Evolutionary conservation across 1,140 invertebrate genomes (phyloP).

Genomic region (Parasteatoda tepidariorum): DNA sequence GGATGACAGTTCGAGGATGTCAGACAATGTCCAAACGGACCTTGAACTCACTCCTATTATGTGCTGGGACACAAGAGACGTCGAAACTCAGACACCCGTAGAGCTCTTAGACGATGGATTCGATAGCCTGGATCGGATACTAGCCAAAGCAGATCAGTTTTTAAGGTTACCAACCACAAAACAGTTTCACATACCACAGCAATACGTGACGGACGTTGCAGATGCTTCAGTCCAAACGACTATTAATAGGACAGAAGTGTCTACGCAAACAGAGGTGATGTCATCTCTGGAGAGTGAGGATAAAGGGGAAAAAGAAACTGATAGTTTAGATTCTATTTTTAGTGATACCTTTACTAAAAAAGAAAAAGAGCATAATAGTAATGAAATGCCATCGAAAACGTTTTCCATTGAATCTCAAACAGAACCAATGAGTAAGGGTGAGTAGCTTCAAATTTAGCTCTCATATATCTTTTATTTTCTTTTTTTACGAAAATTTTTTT

Average conservation of each 20-base stretch:
- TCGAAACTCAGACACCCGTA: conserved; percentile 42
- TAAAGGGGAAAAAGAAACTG: not conserved
- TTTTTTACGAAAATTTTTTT: too few relatives aligned
- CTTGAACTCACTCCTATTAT: conserved; percentile 24
- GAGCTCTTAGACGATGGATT: conserved; percentile 34
- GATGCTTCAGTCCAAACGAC: conserved; percentile 39
- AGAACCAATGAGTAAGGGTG: conserved; percentile 41
- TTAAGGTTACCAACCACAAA: conserved; percentile 12
- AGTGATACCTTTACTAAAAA: not conserved
- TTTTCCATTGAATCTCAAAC: conserved; percentile 47
- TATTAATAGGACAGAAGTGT: conserved; percentile 10
- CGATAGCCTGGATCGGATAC: conserved; percentile 39
- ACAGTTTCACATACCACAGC: not conserved
- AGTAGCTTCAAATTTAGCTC: not conserved
- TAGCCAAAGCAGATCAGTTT: conserved; percentile 39
- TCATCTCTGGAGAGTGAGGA: not conserved
- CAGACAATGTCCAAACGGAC: conserved; percentile 31
- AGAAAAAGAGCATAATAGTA: not conserved
- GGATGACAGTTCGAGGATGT: not conserved
- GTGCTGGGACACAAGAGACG: conserved; percentile 22
- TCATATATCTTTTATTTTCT: too few relatives aligned
- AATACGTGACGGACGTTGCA: not conserved
- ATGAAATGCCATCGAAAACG: not conserved
- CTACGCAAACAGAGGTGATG: conserved; percentile 36
- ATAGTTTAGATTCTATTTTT: conserved; percentile 35